Evolutionary conservation across 1,140 invertebrate genomes (phyloP).

Genomic region (Pteromalus puparum): DNA sequence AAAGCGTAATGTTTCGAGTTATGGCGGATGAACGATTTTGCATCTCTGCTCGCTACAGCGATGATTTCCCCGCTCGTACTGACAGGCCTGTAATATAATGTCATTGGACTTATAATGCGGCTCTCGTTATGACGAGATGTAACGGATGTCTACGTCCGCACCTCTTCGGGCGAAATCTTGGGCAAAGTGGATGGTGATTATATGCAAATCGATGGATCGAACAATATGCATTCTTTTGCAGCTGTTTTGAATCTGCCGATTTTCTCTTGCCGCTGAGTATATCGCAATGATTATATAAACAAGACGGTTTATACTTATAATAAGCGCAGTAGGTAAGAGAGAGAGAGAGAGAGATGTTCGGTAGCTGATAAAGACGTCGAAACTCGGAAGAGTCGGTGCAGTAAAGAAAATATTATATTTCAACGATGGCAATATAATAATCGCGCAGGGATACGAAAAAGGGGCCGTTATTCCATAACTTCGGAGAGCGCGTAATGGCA

Average conservation of each 20-base stretch:
- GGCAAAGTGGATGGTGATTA: background rate
- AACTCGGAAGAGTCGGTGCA: background rate
- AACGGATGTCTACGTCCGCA: constrained; percentile 56
- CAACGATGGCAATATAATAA: background rate
- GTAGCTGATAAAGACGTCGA: constrained; percentile 31
- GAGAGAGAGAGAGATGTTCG: constrained; percentile 8
- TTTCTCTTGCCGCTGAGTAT: too few relatives aligned
- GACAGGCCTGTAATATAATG: constrained; percentile 62
- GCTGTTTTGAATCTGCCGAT: too few relatives aligned
- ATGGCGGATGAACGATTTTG: constrained; percentile 29
- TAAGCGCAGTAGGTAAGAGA: too few relatives aligned
- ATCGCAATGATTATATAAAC: background rate
- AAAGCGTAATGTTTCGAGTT: constrained; percentile 44
- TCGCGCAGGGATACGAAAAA: background rate
- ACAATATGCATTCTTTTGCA: background rate
- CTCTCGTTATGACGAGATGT: constrained; percentile 53
- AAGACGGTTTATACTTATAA: background rate
- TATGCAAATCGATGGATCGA: background rate
- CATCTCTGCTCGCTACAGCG: background rate
- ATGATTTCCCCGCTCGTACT: constrained; percentile 45
- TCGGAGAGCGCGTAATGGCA: constrained; percentile 8
- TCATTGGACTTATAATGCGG: constrained; percentile 59
- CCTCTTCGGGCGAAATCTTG: constrained; percentile 7
- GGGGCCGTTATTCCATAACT: constrained; percentile 1
- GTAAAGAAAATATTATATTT: constrained; percentile 36